phyloP scores from a whole-genome alignment of 1,140 invertebrate species.

The Lepidurus apus region DNA sequence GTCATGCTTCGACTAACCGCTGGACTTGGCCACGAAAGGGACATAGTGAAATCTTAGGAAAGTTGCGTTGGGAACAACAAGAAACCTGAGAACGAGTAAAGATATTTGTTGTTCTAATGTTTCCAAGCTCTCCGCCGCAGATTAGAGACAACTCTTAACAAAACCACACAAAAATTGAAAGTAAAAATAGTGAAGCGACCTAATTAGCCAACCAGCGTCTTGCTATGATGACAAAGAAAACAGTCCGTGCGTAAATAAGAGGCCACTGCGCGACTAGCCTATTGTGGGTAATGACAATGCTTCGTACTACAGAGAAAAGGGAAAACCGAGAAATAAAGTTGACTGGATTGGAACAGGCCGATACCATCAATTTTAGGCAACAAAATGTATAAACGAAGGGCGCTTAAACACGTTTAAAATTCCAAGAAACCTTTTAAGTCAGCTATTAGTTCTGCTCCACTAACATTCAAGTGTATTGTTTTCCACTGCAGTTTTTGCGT shows the following conservation, averaged over 20 bases:
- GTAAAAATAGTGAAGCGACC: not conserved
- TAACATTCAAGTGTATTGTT: too few relatives aligned
- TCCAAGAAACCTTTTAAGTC: too few relatives aligned
- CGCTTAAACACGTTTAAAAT: too few relatives aligned
- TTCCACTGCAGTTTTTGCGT: too few relatives aligned
- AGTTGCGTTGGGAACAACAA: not conserved
- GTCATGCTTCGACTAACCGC: too few relatives aligned
- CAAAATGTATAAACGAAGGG: too few relatives aligned
- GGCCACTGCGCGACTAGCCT: not conserved
- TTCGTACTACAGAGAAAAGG: not conserved
- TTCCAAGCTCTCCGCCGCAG: not conserved
- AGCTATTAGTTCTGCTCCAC: too few relatives aligned
- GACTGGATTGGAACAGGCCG: not conserved
- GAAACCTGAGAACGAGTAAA: not conserved
- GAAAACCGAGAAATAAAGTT: not conserved
- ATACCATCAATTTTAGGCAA: too few relatives aligned
- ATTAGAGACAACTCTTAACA: not conserved
- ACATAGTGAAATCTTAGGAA: not conserved
- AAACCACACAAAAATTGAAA: conserved; percentile 6
- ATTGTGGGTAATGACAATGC: not conserved
- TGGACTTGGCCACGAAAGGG: not conserved
- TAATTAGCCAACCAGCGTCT: not conserved
- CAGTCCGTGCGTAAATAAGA: not conserved
- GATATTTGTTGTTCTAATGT: not conserved
- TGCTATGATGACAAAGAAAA: not conserved